phyloP scores from a whole-genome alignment of 2,888 invertebrate genomes.

The Lithophane ornitopus region DNA sequence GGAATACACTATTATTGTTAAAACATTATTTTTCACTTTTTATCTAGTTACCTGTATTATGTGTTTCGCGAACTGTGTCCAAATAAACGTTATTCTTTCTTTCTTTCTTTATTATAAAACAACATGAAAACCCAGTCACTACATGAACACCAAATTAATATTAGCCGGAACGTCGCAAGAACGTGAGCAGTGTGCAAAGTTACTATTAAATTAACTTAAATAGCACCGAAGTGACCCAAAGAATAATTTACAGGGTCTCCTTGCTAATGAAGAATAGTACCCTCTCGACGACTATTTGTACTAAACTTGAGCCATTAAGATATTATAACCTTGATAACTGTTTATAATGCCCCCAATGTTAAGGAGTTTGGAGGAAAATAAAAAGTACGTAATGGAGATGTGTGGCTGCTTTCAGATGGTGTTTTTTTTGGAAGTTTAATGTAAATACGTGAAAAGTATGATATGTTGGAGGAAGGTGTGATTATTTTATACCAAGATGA shows the following conservation, averaged over 20 bases:
- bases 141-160: conserved; percentile 71
- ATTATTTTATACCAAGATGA: neutral
- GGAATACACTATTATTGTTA: too few relatives aligned
- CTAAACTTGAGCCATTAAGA: conserved; percentile 88
- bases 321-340: conserved; percentile 84
- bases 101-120: conserved; percentile 6
- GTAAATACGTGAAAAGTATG: neutral
- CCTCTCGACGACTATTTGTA: conserved; percentile 85
- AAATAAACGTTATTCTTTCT: too few relatives aligned
- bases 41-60: too few relatives aligned
- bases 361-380: conserved; percentile 65
- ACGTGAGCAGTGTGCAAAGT: conserved; percentile 83
- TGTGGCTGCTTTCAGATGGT: conserved; percentile 38
- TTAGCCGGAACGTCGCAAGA: conserved; percentile 73
- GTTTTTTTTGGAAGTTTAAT: conserved; percentile 19
- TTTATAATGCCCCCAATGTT: conserved; percentile 71
- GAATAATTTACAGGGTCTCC: conserved; percentile 87
- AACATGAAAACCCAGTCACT: conserved; percentile 59
- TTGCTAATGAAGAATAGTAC: conserved; percentile 88
- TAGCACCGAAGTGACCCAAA: conserved; percentile 88
- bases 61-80: too few relatives aligned
- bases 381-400: conserved; percentile 48
- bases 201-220: conserved; percentile 88
- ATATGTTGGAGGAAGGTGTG: neutral
- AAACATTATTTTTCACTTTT: too few relatives aligned